These are phyloP conservation scores for Drosophila atroscutellata DNA, from an alignment of 2,888 invertebrate species.

Conservation along the genomic window DNA sequence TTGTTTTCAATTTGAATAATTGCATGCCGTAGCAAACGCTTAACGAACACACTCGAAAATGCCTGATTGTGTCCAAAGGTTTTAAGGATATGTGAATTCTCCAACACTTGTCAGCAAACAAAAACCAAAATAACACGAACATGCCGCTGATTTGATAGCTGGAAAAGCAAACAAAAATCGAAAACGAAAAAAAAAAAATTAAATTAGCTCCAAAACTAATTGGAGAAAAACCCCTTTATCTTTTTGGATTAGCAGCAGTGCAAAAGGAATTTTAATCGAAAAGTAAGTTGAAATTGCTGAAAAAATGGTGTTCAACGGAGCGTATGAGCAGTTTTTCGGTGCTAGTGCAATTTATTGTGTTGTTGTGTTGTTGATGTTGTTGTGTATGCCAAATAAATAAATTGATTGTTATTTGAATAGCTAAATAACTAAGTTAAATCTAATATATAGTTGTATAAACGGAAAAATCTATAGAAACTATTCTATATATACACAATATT, in stretches of 20 bases:
- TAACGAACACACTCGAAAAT: conserved; percentile 23
- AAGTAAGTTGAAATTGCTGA: conserved; percentile 38
- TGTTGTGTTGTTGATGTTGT: background rate
- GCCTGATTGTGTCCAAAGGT: conserved; percentile 9
- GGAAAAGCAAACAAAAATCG: background rate
- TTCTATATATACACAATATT: background rate
- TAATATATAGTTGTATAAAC: background rate
- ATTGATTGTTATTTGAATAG: background rate
- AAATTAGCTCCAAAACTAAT: conserved; percentile 7
- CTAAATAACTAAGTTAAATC: background rate
- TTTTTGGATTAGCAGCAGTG: conserved; percentile 24
- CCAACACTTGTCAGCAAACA: conserved; percentile 1
- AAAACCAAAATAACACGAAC: conserved; percentile 23
- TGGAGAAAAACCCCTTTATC: background rate
- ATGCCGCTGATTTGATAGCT: conserved; percentile 33
- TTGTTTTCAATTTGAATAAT: conserved; percentile 19
- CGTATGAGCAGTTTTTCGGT: conserved; percentile 20
- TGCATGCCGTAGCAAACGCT: conserved; percentile 15
- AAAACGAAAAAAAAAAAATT: background rate
- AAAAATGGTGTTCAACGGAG: background rate
- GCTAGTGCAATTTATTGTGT: background rate
- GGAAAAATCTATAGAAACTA: background rate
- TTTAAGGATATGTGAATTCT: conserved; percentile 32
- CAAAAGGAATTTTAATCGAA: conserved; percentile 9
- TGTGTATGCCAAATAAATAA: background rate